Base-by-base conservation (phyloP, 1,140 invertebrate genomes). In the Meloidogyne floridensis region DNA sequence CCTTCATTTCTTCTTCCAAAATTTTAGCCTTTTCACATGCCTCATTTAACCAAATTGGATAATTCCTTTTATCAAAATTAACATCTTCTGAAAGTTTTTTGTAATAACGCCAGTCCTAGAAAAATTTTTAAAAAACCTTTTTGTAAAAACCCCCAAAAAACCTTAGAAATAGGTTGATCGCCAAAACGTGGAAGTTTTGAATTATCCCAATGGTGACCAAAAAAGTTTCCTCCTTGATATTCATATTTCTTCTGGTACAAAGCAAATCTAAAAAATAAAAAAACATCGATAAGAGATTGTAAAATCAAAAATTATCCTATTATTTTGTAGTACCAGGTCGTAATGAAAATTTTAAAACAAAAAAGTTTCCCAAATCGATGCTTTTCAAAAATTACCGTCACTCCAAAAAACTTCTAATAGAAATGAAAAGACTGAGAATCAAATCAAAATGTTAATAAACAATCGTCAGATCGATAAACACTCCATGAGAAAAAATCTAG, bases 181-280 rank as follows among this genome's bases (percentile, higher is more conserved):
- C 83, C 86, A 71, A 90, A 89, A 18, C 79, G 51, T 32, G 87
- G 72, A 1, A 83, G 51, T 70, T 89, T 89, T 78, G 74, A 74
- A 13, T 56, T 59, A 18, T 79, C 20, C 80, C 83, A 87, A 72
- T 90, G 20, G 20, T 53, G 54, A 5, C 65, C 77, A 15, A 79
- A 79, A 42, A 79, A 42, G 10, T 7, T 18, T 43, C 32, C 56
- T 4, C 65, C 65, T 9, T 83, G 82, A 69, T 85, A 83, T 65
- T 86, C 87, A 80, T 89, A 89, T 80, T 89, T 89, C 78, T 89
- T 86, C 78, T 86, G 83, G 20, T 77, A 89, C 77, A 85, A 80
- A 75, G 87, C 71, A 51, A 87, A 86, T 69, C 77, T 79, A 13
- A 42, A 79, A 20, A n/a, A 3, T 6, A 10, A n/a, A 77, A 65